A percentile compares a stretch with the other conserved stretches of the same genome.
Evolutionary conservation across 2,113 vertebrate genomes (phyloP).

Genomic region (Hystrix cristata): DNA sequence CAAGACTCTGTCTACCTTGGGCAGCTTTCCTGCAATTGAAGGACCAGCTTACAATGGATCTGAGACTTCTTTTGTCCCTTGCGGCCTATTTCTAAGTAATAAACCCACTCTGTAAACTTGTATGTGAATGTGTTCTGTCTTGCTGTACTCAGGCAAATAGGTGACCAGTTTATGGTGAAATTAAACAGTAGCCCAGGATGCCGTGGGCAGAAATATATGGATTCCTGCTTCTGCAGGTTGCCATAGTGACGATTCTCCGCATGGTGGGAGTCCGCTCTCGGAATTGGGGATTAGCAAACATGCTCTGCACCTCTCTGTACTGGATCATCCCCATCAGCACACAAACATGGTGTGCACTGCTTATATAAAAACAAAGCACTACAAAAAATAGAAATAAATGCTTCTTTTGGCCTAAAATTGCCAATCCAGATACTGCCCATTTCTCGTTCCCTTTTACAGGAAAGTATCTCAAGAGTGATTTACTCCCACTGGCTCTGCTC

Average conservation of each 20-base stretch:
- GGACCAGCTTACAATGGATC: not conserved
- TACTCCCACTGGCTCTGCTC: not conserved
- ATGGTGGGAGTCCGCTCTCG: not conserved
- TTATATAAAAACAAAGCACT: not conserved
- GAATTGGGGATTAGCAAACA: not conserved
- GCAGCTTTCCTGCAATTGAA: not conserved
- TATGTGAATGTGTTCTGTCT: not conserved
- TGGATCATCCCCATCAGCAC: not conserved
- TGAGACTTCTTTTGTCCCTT: not conserved
- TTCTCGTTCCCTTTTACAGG: not conserved
- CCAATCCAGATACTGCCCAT: not conserved
- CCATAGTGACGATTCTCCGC: not conserved
- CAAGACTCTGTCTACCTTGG: not conserved
- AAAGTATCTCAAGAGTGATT: not conserved
- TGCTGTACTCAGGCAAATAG: not conserved
- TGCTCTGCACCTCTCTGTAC: not conserved
- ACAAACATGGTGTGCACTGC: not conserved
- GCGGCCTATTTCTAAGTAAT: not conserved
- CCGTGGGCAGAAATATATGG: too few relatives aligned
- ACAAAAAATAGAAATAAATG: not conserved
- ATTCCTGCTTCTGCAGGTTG: not conserved
- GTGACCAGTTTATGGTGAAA: too few relatives aligned
- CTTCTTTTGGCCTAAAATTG: not conserved
- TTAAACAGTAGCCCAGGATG: not conserved
- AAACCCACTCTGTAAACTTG: not conserved